Conservation (phyloP, 2,888 invertebrate species). For the Glyphotaelius pellucidus region DNA sequence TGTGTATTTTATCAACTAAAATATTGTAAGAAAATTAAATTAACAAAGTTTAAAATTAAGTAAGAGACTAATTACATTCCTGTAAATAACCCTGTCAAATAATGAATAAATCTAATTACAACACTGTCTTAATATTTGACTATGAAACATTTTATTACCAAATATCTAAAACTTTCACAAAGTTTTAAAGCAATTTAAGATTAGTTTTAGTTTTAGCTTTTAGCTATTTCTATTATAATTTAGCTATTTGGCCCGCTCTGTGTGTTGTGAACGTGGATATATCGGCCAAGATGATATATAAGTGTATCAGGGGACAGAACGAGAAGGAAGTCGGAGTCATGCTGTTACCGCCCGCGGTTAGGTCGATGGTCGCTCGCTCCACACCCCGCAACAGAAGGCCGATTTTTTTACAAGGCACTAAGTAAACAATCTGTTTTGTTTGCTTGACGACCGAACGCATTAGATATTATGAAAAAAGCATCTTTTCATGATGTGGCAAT, state of each 20-base stretch:
- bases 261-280: neutral
- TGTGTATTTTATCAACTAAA: neutral
- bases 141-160: too few species aligned
- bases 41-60: neutral
- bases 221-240: too few species aligned
- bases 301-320: constrained; percentile 42
- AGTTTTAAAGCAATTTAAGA: too few species aligned
- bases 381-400: neutral
- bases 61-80: neutral
- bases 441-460: neutral
- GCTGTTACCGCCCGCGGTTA: constrained; percentile 54
- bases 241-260: neutral
- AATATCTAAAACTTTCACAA: too few species aligned
- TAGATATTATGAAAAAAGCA: neutral
- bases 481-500: neutral
- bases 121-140: too few species aligned
- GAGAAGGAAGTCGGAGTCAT: constrained; percentile 43
- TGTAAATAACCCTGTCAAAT: neutral
- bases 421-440: neutral
- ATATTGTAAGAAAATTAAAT: neutral
- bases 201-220: neutral
- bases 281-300: neutral
- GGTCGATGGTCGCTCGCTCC: constrained; percentile 43
- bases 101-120: neutral
- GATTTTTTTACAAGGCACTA: neutral